Conservation (phyloP, 2,888 invertebrate genomes). For the Biston stratarius region DNA sequence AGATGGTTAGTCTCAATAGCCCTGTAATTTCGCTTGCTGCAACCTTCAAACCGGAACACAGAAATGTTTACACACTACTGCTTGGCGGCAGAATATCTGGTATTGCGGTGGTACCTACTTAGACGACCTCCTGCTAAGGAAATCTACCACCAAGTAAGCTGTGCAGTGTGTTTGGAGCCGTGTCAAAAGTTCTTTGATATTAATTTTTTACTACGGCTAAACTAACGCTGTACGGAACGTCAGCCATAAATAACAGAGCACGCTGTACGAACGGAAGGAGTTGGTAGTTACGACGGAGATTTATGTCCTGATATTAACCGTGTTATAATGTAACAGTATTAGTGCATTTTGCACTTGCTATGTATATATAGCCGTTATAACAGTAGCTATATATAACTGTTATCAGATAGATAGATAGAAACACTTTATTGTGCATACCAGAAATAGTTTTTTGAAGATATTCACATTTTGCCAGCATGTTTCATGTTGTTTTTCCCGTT, state of each 20-base stretch:
- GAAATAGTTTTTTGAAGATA: no score
- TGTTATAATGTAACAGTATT: slow-evolving; percentile 4
- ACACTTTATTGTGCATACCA: neutral
- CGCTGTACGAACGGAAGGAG: slow-evolving; percentile 15
- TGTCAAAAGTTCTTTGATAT: neutral
- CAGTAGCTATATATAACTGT: neutral
- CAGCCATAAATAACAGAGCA: slow-evolving; percentile 2
- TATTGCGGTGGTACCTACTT: no score
- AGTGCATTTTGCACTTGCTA: neutral
- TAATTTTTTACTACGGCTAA: neutral
- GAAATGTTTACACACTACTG: no score
- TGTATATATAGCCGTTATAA: neutral
- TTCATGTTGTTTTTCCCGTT: slow-evolving; percentile 12
- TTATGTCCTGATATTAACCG: slow-evolving; percentile 9
- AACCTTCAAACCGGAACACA: no score
- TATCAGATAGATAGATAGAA: no score
- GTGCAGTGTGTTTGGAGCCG: no score
- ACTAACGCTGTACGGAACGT: neutral
- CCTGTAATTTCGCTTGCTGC: no score
- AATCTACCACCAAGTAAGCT: no score
- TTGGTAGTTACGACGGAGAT: neutral
- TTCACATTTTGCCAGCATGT: neutral
- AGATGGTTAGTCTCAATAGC: no score
- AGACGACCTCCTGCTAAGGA: no score
- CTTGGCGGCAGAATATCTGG: no score